Evolutionary conservation across 2,888 invertebrate species (phyloP), one percentile per base, ranked within the genome.

Genomic region (Ichneumoninae sp.): DNA sequence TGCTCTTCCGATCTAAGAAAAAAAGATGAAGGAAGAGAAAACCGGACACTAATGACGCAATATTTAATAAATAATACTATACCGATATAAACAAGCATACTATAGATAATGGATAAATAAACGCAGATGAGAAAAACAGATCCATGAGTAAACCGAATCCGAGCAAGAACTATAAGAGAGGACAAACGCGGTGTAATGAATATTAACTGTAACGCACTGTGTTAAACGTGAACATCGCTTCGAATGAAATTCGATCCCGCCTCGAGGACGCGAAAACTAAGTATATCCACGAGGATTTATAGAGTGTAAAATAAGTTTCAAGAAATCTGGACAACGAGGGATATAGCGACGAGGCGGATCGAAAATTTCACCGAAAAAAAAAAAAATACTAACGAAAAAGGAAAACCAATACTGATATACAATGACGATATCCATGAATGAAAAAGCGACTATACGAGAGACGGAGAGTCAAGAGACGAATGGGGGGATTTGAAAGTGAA

Each of bases 371-470:
- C 40, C 10, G n/a, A 52, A 19, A 52, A 16, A 52, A 50, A 50
- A n/a, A n/a, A 16, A 16, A 16, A 47, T 47, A 52, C 4, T 16
- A 16, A 19, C n/a, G 8, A 8, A 54, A 54, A 54, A 19, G 16
- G n/a, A 22, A 54, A 33, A 16, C 62, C 26, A 33, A 62, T 62
- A 85, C 33, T 75, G 77, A 78, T 33, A 84, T 84, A 82, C 50
- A 82, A 82, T 78, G 75, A 84, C 84, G 80, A 86, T 85, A 84
- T 87, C 85, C 86, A 86, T 82, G 88, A 88, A 84, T 68, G 57
- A 85, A 86, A 87, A 75, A 70, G 54, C 84, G 84, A 82, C 79
- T 79, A 72, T 79, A 79, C 84, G 84, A 77, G 82, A 71, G 62
- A 82, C 30, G 75, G 82, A 71, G 60, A 79, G 44, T 47, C 40